Percentiles rank a stretch among this genome's conserved stretches.
phyloP scores from a whole-genome alignment of 2,888 invertebrate species.

The Prosapia bicincta region DNA sequence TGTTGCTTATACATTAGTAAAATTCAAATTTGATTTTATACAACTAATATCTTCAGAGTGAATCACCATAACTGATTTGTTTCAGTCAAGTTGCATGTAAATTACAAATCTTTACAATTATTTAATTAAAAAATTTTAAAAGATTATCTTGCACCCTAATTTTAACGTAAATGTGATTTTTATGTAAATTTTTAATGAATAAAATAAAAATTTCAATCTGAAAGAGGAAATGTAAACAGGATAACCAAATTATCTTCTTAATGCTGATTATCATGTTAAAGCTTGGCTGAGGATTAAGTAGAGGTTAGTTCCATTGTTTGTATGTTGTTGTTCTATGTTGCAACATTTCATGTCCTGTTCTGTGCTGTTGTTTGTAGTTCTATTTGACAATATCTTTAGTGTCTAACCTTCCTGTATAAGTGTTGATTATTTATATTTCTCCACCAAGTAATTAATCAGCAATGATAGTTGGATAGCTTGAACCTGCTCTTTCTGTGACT shows the following conservation, averaged over 20 bases:
- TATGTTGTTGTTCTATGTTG: background rate
- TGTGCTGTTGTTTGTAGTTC: background rate
- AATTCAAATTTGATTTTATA: too few relatives aligned
- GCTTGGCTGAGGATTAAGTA: background rate
- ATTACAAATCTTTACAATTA: too few relatives aligned
- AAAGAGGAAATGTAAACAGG: background rate
- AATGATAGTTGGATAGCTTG: background rate
- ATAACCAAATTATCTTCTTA: background rate
- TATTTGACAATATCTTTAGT: background rate
- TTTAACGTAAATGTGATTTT: background rate
- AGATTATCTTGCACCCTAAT: too few relatives aligned
- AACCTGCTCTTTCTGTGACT: background rate
- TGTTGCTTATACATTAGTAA: too few relatives aligned
- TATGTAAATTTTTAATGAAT: background rate
- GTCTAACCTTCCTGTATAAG: background rate
- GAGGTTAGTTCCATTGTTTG: slow-evolving; percentile 19
- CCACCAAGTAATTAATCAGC: background rate
- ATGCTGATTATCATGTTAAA: slow-evolving; percentile 9
- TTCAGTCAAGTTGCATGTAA: too few relatives aligned
- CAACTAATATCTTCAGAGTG: too few relatives aligned
- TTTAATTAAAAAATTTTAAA: too few relatives aligned
- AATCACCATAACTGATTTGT: too few relatives aligned
- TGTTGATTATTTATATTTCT: background rate
- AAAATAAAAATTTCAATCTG: background rate
- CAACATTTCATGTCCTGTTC: background rate